Evolutionary conservation across 2,797 vertebrate species (phyloP), one percentile per base, ranked within the genome.

Genomic region (Fundulus diaphanus): DNA sequence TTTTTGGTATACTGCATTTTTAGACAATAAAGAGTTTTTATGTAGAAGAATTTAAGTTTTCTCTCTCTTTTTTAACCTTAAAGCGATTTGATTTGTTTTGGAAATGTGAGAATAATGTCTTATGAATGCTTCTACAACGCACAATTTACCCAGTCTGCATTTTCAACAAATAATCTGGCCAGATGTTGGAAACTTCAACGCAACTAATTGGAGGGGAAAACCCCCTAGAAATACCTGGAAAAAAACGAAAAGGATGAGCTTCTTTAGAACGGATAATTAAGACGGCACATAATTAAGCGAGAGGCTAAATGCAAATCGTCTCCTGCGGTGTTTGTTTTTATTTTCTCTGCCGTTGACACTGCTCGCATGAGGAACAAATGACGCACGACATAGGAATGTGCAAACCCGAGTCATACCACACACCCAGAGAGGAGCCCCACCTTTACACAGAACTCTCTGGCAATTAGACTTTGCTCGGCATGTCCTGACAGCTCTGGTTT

Each of bases 1-100:
- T 82, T 85, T 88, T 87, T 87, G 76, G 80, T 80, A 76, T 81
- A 77, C 15, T 84, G 66, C 83, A 85, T 89, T 92, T 91, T 86
- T 78, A 89, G 84, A 76, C 76, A 93, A 92, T 93, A 93, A 93
- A 92, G 69, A 59, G 2, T 66, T 80, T 74, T 56, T 78, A 85
- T 88, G 86, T 88, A 73, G 35, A 73, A 79, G 54, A 22, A 18
- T 44, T 51, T 8, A 31, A 16, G 27, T 18, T 2, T 56, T 29
- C 76, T 80, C 76, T 54, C 31, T 40, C 57, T 70, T 22, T 48
- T 48, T 59, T 72, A 46, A 2, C 16, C 27, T 49, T 15, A 51
- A 48, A 33, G n/a, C 29, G 16, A 49, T 12, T 33, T 5, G 1
- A 18, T 31, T 68, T 31, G 18, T 31, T 65, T 16, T 35, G 48